Conservation (phyloP, 2,888 invertebrate genomes). For the Hydropsyche betteni region DNA sequence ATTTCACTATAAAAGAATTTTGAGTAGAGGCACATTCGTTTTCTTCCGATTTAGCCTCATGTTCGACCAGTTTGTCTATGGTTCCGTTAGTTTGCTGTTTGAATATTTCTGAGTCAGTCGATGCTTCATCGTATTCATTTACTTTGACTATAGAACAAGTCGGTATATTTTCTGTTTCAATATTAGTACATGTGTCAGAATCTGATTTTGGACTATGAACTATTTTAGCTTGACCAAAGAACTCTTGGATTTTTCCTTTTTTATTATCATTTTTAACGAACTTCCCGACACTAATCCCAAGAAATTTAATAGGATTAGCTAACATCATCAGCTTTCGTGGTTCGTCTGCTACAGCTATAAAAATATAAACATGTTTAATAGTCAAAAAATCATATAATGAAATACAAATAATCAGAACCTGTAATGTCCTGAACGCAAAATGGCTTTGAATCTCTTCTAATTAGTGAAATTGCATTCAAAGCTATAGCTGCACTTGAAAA, state of each 20-base stretch:
- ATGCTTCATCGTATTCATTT: background rate
- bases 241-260: constrained; percentile 68
- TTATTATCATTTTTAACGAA: constrained; percentile 70
- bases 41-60: constrained; percentile 9
- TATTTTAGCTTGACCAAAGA: constrained; percentile 64
- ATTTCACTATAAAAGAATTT: constrained; percentile 64
- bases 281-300: constrained; percentile 83
- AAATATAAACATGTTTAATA: constrained; percentile 51
- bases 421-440: constrained; percentile 61
- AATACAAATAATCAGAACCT: constrained; percentile 52
- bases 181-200: background rate
- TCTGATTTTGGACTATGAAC: background rate
- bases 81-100: constrained; percentile 41
- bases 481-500: constrained; percentile 75
- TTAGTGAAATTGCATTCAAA: constrained; percentile 71
- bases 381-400: constrained; percentile 45
- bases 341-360: background rate
- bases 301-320: constrained; percentile 70
- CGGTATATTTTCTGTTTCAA: no score
- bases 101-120: constrained; percentile 53
- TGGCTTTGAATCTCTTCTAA: constrained; percentile 68
- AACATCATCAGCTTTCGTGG: constrained; percentile 55
- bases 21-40: constrained; percentile 53
- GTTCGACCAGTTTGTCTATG: constrained; percentile 16
- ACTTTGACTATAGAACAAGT: no score